A percentile compares a stretch with the other conserved stretches of the same genome.
phyloP scores from a whole-genome alignment of 2,888 invertebrate genomes.

The Hoplodrina blanda region DNA sequence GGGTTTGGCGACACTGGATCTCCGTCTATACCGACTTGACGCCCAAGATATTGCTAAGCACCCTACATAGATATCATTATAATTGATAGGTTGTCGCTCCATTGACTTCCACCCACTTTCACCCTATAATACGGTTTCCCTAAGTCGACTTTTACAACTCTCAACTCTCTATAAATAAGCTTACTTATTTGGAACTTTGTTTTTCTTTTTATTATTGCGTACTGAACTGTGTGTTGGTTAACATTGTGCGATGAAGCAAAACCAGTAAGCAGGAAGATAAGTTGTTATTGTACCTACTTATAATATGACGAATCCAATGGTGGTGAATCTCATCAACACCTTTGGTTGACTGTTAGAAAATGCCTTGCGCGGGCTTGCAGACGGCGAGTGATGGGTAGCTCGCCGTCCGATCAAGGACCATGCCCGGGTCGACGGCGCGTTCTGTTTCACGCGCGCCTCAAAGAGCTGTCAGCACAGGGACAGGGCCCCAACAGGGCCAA shows the following conservation, averaged over 20 bases:
- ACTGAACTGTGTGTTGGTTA: background rate
- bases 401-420: too few relatives aligned
- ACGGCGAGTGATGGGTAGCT: too few relatives aligned
- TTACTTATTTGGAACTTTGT: slow-evolving; percentile 42
- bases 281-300: background rate
- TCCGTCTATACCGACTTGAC: background rate
- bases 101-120: slow-evolving; percentile 17
- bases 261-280: background rate
- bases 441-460: too few relatives aligned
- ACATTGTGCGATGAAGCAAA: background rate
- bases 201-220: slow-evolving; percentile 25
- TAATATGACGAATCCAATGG: too few relatives aligned
- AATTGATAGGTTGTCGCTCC: slow-evolving; percentile 32
- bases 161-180: slow-evolving; percentile 43
- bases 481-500: too few relatives aligned
- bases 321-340: too few relatives aligned
- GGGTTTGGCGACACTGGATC: background rate
- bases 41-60: slow-evolving; percentile 11
- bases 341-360: too few relatives aligned
- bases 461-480: too few relatives aligned
- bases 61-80: slow-evolving; percentile 25
- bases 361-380: too few relatives aligned
- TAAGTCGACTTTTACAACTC: slow-evolving; percentile 51
- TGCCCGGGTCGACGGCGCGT: too few relatives aligned
- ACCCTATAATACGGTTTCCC: slow-evolving; percentile 1